These are phyloP conservation scores for Dynastes tityus DNA, from an alignment of 2,888 invertebrate species.

Conservation along the genomic window DNA sequence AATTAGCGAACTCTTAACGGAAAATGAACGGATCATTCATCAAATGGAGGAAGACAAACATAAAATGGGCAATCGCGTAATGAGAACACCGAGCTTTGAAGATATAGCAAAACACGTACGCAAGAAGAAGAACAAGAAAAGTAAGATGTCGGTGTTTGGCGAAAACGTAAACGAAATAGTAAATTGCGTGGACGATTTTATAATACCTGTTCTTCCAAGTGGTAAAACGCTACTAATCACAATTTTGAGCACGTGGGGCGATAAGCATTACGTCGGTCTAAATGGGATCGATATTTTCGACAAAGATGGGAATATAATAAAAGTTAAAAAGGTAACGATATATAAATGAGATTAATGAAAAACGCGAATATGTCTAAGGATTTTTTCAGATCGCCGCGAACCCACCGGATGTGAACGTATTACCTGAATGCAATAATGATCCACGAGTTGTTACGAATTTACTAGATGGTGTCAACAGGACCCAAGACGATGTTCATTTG, in stretches of 20 bases:
- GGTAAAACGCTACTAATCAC: conserved; percentile 80
- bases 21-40: conserved; percentile 64
- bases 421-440: conserved; percentile 79
- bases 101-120: conserved; percentile 40
- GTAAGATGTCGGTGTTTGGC: conserved; percentile 18
- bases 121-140: conserved; percentile 53
- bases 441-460: conserved; percentile 78
- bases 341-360: background rate
- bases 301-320: conserved; percentile 74
- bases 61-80: conserved; percentile 15
- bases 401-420: conserved; percentile 76
- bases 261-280: conserved; percentile 83
- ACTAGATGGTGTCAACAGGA: conserved; percentile 81
- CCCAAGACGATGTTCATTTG: conserved; percentile 84
- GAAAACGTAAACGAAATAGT: conserved; percentile 8
- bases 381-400: conserved; percentile 72
- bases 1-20: conserved; percentile 64
- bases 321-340: conserved; percentile 74
- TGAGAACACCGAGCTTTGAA: conserved; percentile 53
- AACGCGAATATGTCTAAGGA: background rate
- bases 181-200: conserved; percentile 69
- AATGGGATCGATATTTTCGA: conserved; percentile 86
- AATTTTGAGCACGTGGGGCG: conserved; percentile 86
- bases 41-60: conserved; percentile 48
- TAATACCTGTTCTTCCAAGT: conserved; percentile 83